Evolutionary conservation across 2,797 vertebrate genomes (phyloP), one percentile per base, ranked within the genome.

Genomic region (Tauraco hartlaubi): DNA sequence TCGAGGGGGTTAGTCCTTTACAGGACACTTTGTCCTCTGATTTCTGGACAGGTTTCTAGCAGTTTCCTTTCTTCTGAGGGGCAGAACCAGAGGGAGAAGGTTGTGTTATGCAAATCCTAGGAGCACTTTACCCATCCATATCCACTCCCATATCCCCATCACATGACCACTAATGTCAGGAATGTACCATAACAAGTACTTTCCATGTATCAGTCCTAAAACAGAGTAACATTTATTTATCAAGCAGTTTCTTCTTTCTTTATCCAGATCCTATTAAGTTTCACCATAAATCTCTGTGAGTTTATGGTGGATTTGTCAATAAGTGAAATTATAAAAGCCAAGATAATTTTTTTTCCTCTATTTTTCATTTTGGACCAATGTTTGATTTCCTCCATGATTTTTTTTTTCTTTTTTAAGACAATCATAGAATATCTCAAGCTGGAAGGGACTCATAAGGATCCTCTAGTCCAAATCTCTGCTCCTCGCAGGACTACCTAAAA

Each of bases 1-100:
- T 12, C 0, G 0, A 54, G 31, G 7, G 20, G 17, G 15, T 3
- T 22, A 63, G 41, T 28, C 44, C 26, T 8, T 72, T 39, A 67
- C 0, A 1, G 31, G 7, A 28, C 12, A 51, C 5, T 1, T 82
- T 68, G n/a, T 26, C 25, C 37, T 9, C 33, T 26, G 8, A 35
- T 77, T 74, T 80, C 48, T 56, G 41, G 13, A 5, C 55, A 71
- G 9, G 9, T 46, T 85, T 92, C 51, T 29, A 62, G 6, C 28
- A 68, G 9, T 20, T 69, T 13, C 5, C 29, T 41, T 56, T 75
- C 54, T 91, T 83, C 6, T 14, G 3, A 66, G 16, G 52, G 6
- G 62, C 21, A 88, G 2, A 81, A 64, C 2, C 19, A 48, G 44
- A 76, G 20, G 15, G n/a, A 68, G 29, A 76, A 92, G 10, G 5